Evolutionary conservation across 2,113 vertebrate genomes (phyloP), one percentile per base, ranked within the genome.

Genomic region (Mus pahari): DNA sequence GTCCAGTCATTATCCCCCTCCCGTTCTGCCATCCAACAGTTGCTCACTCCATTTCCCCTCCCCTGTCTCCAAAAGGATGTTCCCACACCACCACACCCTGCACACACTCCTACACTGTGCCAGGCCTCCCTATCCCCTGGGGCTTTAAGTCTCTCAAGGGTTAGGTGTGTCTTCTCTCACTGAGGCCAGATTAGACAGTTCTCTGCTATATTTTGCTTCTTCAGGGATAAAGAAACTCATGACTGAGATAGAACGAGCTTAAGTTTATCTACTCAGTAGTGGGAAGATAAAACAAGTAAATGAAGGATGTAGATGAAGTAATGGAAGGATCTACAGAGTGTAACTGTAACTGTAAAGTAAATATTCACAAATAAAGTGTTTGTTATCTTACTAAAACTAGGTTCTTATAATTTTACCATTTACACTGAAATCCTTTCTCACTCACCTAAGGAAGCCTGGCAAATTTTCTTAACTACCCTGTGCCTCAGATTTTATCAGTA

Each of bases 271-370:
- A 9, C 70, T 90, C n/a, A 71, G 3, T 77, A n/a, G 75, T 93
- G 75, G 74, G 86, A 68, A 19, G 22, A 94, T 94, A 92, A 92
- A 7, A 96, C 24, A 20, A 62, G 50, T 62, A 89, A 89, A 89
- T 50, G 2, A 77, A 94, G 91, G 50, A 22, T 79, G 6, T 9
- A 58, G 75, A 24, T 11, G 22, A 91, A 26, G 13, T 28, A 95
- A 62, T 33, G 24, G 26, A 71, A 68, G 19, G 77, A 48, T 68
- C 20, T 33, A 83, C n/a, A 42, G 22, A 88, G 3, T 4, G 86
- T 36, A 77, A 53, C 16, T 39, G 62, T 48, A 64, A 50, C 45
- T 10, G 53, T 73, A 82, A 66, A 96, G 45, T 75, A 62, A 66
- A 71, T 39, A 5, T 36, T 36, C 50, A 73, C 60, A 90, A 92